Base-by-base conservation (phyloP, 1,140 invertebrate species). In the Neodiprion pinetum region DNA sequence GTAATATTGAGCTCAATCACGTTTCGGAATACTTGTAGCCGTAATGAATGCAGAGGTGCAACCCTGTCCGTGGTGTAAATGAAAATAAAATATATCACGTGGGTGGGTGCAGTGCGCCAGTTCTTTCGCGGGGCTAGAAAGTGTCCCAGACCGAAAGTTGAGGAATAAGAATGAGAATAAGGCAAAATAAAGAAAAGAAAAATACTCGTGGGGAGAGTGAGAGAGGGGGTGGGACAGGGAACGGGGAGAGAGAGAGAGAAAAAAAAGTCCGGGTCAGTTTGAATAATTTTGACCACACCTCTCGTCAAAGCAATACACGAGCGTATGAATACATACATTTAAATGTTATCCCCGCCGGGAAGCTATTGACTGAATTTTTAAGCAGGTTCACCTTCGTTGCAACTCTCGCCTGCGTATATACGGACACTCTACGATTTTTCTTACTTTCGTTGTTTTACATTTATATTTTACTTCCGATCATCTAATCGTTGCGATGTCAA, bases 251-350 rank as follows among this genome's bases (percentile, higher is more conserved):
- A 74, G 80, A 76, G 77, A 76, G 80, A 82, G 83, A 87, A 88
- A 87, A 83, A 82, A 79, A 76, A 83, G 85, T 84, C 85, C 82
- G 84, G 87, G 87, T 88, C 87, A 88, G 87, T 88, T 88, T 88
- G 87, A 88, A 88, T 88, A 88, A 88, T 88, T 88, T 88, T 88
- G 86, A 88, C 87, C 87, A 88, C 87, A 88, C 87, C 87, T 88
- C 86, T 88, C 83, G 85, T 87, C 85, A 85, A 86, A 85, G 82
- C 81, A 80, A 86, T 84, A 84, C 82, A 84, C 81, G 77, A 83
- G 80, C 80, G 80, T 86, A 88, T 88, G 86, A 88, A 88, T 88
- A 88, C 84, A 88, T 88, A 86, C 86, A 88, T 88, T 88, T 88
- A 86, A 88, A 88, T 88, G 84, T 85, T 80, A 81, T 78, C 80